Base-by-base conservation (phyloP, 1,140 invertebrate species). In the Galleria mellonella region DNA sequence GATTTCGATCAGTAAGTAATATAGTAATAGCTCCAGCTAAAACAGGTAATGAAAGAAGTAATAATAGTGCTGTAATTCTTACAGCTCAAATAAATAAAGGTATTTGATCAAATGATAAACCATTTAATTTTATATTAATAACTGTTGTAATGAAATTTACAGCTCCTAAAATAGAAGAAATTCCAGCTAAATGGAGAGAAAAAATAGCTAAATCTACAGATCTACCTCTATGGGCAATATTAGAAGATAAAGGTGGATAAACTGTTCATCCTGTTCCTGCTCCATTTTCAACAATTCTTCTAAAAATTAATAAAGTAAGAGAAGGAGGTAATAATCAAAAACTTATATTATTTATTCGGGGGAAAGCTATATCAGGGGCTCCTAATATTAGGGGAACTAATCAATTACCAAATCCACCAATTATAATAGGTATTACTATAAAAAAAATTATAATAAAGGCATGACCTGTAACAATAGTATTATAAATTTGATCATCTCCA, bases 391-490 rank as follows among this genome's bases (percentile, higher is more conserved):
- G 67, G 31, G 92, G 92, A 3, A 94, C 76, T 75, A 94, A 76
- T 89, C 91, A 94, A 82, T 94, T 94, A 55, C 92, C 92, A 88
- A 94, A 93, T 59, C 92, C 92, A 33, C 92, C 92, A 88, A 94
- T 91, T 89, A 93, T 88, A 76, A 91, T 87, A 38, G 91, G 92
- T 87, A 94, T 93, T 47, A 94, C 90, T 86, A 93, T 91, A 87
- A 93, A 23, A 23, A 23, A 94, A 90, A 93, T 92, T 89, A 93
- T 94, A 58, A 93, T 70, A 85, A 94, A 92, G 49, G 90, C 92
- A 87, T 94, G 92, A 4, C 87, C 85, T 7, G 92, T 94, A 11
- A 94, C 88, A 75, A 93, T 87, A 44, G 88, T 83, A 84, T 93
- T 93, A 88, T 92, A 93, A 75, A 91, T 88, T 87, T 92, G 89